Conservation (phyloP, 1,140 invertebrate species). For the Tetramorium simillimum region DNA sequence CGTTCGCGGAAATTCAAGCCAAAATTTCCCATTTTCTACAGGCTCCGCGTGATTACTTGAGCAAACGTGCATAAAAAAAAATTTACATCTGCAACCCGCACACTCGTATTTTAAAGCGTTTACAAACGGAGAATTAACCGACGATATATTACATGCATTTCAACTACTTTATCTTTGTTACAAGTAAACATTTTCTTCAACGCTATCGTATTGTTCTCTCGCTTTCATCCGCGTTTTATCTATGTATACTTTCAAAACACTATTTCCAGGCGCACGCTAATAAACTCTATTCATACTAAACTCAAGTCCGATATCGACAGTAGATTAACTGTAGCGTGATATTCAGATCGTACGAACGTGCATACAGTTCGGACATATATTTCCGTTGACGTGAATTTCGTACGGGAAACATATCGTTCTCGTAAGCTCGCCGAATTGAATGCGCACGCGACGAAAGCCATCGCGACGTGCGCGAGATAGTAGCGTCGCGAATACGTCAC, state of each 20-base stretch:
- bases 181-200: neutral
- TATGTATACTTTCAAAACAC: neutral
- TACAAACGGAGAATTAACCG: neutral
- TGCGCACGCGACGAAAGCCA: slow-evolving; percentile 23
- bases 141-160: neutral
- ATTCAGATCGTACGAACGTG: neutral
- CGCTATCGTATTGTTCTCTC: neutral
- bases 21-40: slow-evolving; percentile 2
- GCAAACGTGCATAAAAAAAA: slow-evolving; percentile 45
- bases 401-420: slow-evolving; percentile 24
- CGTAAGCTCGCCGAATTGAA: slow-evolving; percentile 33
- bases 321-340: slow-evolving; percentile 33
- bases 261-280: neutral
- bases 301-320: slow-evolving; percentile 23
- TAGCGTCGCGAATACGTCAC: slow-evolving; percentile 28
- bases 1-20: slow-evolving; percentile 19
- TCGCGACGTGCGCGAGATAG: slow-evolving; percentile 31
- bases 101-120: neutral
- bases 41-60: slow-evolving; percentile 5
- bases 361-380: neutral
- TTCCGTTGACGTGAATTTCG: slow-evolving; percentile 43
- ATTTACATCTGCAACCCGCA: neutral
- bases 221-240: neutral
- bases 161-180: neutral
- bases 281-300: slow-evolving; percentile 30